Evolutionary conservation across 64 coral and sea anemone genomes (phyloP).

Genomic region (Montipora capricornis): DNA sequence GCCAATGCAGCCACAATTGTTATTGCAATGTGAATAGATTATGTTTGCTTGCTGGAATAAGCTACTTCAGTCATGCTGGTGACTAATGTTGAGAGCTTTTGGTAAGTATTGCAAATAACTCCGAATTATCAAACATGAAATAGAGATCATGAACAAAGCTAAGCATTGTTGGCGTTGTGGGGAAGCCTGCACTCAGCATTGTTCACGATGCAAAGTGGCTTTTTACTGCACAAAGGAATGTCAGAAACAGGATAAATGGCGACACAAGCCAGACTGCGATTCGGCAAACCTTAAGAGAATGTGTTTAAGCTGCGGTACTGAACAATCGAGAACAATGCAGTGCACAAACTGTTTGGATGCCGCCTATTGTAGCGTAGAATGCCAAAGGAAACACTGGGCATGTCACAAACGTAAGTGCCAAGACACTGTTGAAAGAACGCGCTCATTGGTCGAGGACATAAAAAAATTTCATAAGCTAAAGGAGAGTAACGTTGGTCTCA

Average conservation of each 20-base stretch:
- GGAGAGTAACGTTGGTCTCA: not conserved
- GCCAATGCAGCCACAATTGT: no score
- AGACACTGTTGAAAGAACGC: not conserved
- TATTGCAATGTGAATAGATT: no score
- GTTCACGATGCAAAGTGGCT: conserved; percentile 41
- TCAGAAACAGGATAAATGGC: conserved; percentile 58
- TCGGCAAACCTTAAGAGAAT: conserved; percentile 20
- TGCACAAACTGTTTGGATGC: conserved; percentile 48
- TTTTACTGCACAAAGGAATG: conserved; percentile 46
- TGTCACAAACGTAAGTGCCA: conserved; percentile 28
- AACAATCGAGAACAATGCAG: conserved; percentile 14
- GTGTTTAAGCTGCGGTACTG: conserved; percentile 13
- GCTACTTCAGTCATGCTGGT: no score
- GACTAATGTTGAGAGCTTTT: no score
- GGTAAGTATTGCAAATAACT: no score
- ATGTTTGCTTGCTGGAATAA: no score
- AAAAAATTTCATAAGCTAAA: not conserved
- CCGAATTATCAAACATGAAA: not conserved
- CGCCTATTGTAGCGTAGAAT: conserved; percentile 47
- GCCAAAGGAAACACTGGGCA: conserved; percentile 41
- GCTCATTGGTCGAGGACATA: not conserved
- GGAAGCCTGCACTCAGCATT: not conserved
- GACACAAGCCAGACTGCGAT: conserved; percentile 58
- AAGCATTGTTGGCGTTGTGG: conserved; percentile 23
- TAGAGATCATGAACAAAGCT: conserved; percentile 18